Evolutionary conservation across 2,888 invertebrate genomes (phyloP), one percentile per base, ranked within the genome.

Genomic region (Cephus pygmeus): DNA sequence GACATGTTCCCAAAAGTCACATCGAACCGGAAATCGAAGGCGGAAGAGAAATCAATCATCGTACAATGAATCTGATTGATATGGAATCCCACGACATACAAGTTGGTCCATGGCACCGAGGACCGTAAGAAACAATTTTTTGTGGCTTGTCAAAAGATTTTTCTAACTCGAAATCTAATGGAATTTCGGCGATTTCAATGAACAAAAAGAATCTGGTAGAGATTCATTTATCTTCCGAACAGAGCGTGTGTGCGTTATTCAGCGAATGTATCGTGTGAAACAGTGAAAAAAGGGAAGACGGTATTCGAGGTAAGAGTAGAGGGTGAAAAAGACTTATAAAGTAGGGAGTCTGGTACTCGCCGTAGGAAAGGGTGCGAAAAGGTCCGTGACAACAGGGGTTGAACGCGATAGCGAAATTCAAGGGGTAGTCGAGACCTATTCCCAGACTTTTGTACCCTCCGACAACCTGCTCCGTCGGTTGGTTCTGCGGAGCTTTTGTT

Each of bases 401-500:
- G 75, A 33, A 75, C 34, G 30, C 69, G 68, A 73, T 75, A 79
- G 79, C 77, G 56, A 76, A 77, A 75, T 75, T 77, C 77, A 75
- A 76, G 80, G 76, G 80, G 73, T 74, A 69, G 77, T 74, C 76
- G 33, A 12, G 40, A 15, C 15, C 40, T 15, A 15, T 40, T 40
- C 15, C 12, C 40, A 40, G 40, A 40, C 40, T 40, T 15, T 4
- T 15, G 15, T 40, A 40, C 40, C 36, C 40, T 40, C 40, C 15
- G 4, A 40, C 40, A 40, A 40, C 40, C 40, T 40, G 40, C 40
- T 40, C 12, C 2, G 69, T 69, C 69, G 69, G 30, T 30, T 75
- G 69, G 69, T 75, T 75, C 77, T 30, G 76, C 79, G 35, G 80
- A 69, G 79, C 81, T 83, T 84, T 85, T 85, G 82, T 87, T 84